Base-by-base conservation (phyloP, 1,140 invertebrate genomes). In the Hirudo medicinalis region DNA sequence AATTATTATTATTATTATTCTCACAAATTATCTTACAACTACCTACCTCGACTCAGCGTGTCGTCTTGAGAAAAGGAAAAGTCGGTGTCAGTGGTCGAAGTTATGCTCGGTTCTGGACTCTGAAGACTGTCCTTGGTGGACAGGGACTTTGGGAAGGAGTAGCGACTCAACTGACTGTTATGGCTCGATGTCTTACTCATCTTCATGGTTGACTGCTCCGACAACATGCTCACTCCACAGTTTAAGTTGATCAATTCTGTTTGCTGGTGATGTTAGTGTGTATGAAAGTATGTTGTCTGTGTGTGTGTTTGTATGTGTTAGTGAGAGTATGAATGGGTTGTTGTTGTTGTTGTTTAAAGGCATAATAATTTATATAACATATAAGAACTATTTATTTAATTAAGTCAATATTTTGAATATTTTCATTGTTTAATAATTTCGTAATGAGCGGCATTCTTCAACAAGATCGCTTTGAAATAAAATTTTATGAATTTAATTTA, bases 171-270 rank as follows among this genome's bases (percentile, higher is more conserved):
- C 11, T 68, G 67, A 25, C 67, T 68, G 67, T 68, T 68, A 20
- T 70, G 53, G 70, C 63, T 71, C 55, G 19, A 32, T 25, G 25
- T 71, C 25, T 70, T 72, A 70, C 70, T 74, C 25, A 74, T 54
- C 55, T 74, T 74, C n/a, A 67, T 27, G 49, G 73, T 74, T 22
- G 73, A 74, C n/a, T n/a, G 69, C 1, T 70, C 69, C 0, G 40
- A 53, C 0, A 70, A 11, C 20, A 70, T 25, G 53, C 69, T 70
- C 22, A 36, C 19, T 6, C 4, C 57, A 20, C 57, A 63, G 57
- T 63, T 63, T 15, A 63, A 11, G 29, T 63, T 22, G 8, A 32
- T 63, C 29, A 25, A 6, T 20, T 63, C 57, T 13, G 57, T 63
- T 63, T 63, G 57, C 19, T 63, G 57, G 0, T 63, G 57, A 25